Conservation (phyloP, 2,888 invertebrate genomes). For the Parthenolecanium corni region DNA sequence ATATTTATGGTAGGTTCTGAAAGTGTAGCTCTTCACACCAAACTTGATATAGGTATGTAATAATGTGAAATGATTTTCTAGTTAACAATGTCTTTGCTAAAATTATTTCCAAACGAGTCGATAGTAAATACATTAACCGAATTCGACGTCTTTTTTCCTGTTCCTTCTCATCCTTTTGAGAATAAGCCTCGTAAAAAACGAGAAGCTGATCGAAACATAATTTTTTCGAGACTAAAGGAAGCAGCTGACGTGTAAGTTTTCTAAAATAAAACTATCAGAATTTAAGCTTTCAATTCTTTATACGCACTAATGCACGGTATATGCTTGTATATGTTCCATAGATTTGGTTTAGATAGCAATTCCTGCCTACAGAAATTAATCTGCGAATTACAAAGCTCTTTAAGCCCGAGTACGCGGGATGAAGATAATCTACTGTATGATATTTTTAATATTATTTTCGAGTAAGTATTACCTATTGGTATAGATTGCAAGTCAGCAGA, state of each 20-base stretch:
- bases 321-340: not conserved
- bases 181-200: not conserved
- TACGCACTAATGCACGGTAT: not conserved
- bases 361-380: not conserved
- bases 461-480: no score
- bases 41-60: not conserved
- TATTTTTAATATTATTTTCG: not conserved
- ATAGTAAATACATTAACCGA: conserved; percentile 16
- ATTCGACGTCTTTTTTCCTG: conserved; percentile 7
- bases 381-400: not conserved
- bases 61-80: no score
- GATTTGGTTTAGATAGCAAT: not conserved
- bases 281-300: not conserved
- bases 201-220: conserved; percentile 1
- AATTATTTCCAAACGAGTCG: conserved; percentile 13
- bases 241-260: not conserved
- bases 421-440: conserved; percentile 5
- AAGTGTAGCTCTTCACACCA: not conserved
- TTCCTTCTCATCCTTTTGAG: conserved; percentile 11
- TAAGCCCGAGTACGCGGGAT: not conserved
- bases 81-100: conserved; percentile 16
- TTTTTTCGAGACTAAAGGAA: not conserved
- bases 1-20: no score
- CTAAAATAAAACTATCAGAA: not conserved
- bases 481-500: no score